phyloP scores from a whole-genome alignment of 2,113 vertebrate species.

The Microtus pennsylvanicus region DNA sequence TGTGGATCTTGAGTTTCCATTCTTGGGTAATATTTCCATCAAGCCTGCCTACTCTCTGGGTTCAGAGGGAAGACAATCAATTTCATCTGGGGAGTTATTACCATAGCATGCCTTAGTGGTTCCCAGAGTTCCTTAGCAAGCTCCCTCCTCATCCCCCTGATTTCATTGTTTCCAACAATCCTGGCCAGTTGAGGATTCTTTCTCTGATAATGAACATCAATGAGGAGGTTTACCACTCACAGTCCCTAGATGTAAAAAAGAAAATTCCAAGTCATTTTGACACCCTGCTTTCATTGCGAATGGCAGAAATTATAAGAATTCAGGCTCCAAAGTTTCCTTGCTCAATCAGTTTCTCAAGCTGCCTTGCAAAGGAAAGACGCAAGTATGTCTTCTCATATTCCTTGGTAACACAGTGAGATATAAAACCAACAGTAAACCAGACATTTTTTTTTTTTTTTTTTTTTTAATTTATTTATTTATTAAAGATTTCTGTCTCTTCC shows the following conservation, averaged over 20 bases:
- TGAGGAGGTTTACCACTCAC: background rate
- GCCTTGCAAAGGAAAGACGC: background rate
- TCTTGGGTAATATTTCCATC: background rate
- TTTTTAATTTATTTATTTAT: no score
- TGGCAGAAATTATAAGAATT: background rate
- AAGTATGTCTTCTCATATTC: background rate
- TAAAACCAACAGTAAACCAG: background rate
- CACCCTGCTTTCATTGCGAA: background rate
- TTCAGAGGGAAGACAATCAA: background rate
- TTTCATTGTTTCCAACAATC: background rate
- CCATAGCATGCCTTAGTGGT: background rate
- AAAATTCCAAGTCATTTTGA: background rate
- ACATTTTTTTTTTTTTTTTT: no score
- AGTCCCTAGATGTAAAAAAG: background rate
- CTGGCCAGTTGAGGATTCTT: background rate
- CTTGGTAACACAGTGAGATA: slow-evolving; percentile 7
- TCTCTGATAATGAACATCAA: background rate
- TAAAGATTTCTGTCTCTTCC: no score
- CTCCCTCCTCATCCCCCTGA: background rate
- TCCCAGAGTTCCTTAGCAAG: background rate
- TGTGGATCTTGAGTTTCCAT: background rate
- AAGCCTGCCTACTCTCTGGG: background rate
- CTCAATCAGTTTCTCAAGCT: background rate
- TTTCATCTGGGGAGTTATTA: background rate
- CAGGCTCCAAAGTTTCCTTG: background rate